A percentile compares a stretch with the other conserved stretches of the same genome.
Evolutionary conservation across 2,888 invertebrate species (phyloP).

Genomic region (Trilocha varians): DNA sequence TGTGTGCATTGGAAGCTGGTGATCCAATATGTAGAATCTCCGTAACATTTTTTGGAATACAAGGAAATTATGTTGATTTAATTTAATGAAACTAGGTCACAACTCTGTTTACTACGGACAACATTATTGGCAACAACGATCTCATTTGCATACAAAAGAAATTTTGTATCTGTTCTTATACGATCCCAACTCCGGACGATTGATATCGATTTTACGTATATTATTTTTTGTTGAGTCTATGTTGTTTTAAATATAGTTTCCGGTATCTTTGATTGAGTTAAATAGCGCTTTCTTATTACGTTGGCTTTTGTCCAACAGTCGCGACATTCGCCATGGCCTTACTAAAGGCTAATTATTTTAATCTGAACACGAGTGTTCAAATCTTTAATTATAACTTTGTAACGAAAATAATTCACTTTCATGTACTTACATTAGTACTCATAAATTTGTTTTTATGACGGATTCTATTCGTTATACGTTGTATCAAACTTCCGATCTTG

Average conservation of each 20-base stretch:
- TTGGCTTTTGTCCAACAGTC: slow-evolving; percentile 51
- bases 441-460: background rate
- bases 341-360: slow-evolving; percentile 57
- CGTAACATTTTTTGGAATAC: no score
- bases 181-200: slow-evolving; percentile 10
- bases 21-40: no score
- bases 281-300: slow-evolving; percentile 30
- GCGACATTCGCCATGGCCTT: slow-evolving; percentile 62
- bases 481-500: background rate
- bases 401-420: background rate
- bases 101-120: slow-evolving; percentile 23
- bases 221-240: slow-evolving; percentile 7
- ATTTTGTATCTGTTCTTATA: background rate
- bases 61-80: background rate
- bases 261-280: slow-evolving; percentile 24
- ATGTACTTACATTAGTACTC: background rate
- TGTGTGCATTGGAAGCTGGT: no score
- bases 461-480: background rate
- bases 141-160: slow-evolving; percentile 8
- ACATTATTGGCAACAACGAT: slow-evolving; percentile 23
- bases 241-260: slow-evolving; percentile 14
- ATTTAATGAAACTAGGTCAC: slow-evolving; percentile 22
- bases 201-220: slow-evolving; percentile 5
- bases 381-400: slow-evolving; percentile 14
- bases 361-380: slow-evolving; percentile 31